Conservation (phyloP, 2,888 invertebrate species). For the Chymomyza fuscimana region DNA sequence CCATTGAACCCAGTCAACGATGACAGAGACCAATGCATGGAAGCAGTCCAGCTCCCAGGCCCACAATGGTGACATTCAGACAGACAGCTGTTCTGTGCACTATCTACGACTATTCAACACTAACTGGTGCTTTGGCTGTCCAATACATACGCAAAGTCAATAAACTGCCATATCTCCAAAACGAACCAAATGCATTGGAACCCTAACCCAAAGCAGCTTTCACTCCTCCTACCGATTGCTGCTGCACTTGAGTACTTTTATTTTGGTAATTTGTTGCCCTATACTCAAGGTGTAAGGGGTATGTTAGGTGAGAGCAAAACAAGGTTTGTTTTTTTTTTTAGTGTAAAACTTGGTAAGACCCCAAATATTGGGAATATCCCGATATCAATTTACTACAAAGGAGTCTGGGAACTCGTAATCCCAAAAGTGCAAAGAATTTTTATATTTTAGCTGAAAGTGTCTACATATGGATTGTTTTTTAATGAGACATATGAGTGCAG, state of each 20-base stretch:
- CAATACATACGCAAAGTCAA: conserved; percentile 20
- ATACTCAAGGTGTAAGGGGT: too few relatives aligned
- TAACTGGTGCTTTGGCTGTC: not conserved
- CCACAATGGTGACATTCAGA: not conserved
- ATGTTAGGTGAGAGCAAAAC: too few relatives aligned
- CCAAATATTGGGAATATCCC: too few relatives aligned
- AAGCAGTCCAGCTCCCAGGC: not conserved
- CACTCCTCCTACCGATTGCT: not conserved
- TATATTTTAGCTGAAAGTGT: too few relatives aligned
- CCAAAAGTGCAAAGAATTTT: too few relatives aligned
- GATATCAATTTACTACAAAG: too few relatives aligned
- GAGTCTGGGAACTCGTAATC: too few relatives aligned
- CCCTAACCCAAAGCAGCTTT: not conserved
- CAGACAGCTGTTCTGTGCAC: not conserved
- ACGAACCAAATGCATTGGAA: conserved; percentile 24
- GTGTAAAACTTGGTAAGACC: too few relatives aligned
- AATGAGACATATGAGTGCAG: too few relatives aligned
- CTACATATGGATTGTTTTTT: too few relatives aligned
- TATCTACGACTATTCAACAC: not conserved
- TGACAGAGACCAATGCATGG: not conserved
- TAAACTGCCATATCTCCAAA: conserved; percentile 26
- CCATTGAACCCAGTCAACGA: too few relatives aligned
- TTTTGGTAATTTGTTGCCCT: not conserved
- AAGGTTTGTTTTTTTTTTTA: too few relatives aligned
- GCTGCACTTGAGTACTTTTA: not conserved